Base-by-base conservation (phyloP, 2,797 vertebrate species). In the Molothrus aeneus region DNA sequence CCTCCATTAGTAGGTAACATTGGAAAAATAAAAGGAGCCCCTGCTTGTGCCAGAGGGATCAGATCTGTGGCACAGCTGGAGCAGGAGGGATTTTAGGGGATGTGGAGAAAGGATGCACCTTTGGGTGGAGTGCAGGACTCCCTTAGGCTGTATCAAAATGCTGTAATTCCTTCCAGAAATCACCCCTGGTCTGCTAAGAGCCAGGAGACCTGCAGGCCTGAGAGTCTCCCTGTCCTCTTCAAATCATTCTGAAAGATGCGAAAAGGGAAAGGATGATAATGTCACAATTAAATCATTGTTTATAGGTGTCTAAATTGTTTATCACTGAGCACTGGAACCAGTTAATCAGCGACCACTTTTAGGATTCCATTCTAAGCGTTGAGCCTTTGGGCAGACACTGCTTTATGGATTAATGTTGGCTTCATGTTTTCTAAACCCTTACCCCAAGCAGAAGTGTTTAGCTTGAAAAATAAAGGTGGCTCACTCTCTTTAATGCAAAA, bases 11-110 rank as follows among this genome's bases (percentile, higher is more conserved):
- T 38, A 82, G 59, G 84, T 54, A 79, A 28, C 43, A 13, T 36
- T 4, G 1, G 60, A 80, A 70, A 43, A 43, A 36, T 9, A 36
- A 88, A 80, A 74, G 38, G 10, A 59, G n/a, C 14, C 40, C 32
- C 48, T 53, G 4, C 15, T 57, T 24, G 32, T 50, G 17, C 9
- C 78, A 68, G 38, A 40, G 32, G 29, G 38, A 25, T 24, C 22
- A 57, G 31, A 22, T 17, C 3, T 14, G 40, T 57, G 47, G 42
- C 50, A 34, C 1, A 3, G 20, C 10, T 18, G 6, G 25, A 53
- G n/a, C 53, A 68, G 28, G 3, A 0, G 0, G 13, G 43, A 21
- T 48, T 60, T 36, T 31, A 38, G 11, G n/a, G 63, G 29, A 38
- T 25, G 19, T 60, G 16, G 28, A 40, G 50, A 32, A 17, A 47